These are phyloP conservation scores for Brenthis daphne DNA, from an alignment of 2,888 invertebrate species.

Conservation along the genomic window DNA sequence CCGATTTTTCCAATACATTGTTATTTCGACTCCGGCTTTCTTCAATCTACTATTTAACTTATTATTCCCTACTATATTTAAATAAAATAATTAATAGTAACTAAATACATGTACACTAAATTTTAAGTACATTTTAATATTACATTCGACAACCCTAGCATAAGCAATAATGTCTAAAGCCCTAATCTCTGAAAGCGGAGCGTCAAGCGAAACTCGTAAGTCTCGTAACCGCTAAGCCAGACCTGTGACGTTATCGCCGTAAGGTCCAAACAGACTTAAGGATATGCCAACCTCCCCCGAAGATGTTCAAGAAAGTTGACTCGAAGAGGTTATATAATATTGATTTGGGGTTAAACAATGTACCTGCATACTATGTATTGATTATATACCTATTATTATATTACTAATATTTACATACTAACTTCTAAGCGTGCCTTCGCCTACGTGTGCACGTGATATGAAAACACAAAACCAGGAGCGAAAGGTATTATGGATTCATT, in stretches of 20 bases:
- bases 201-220: constrained; percentile 66
- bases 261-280: constrained; percentile 41
- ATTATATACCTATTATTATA: not conserved
- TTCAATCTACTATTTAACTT: too few relatives aligned
- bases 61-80: too few relatives aligned
- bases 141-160: constrained; percentile 56
- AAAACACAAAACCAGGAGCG: too few relatives aligned
- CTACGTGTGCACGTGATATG: too few relatives aligned
- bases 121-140: not conserved
- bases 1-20: too few relatives aligned
- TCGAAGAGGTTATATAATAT: not conserved
- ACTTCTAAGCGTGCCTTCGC: too few relatives aligned
- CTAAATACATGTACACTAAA: too few relatives aligned
- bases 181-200: constrained; percentile 69
- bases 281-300: constrained; percentile 14
- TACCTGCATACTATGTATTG: not conserved
- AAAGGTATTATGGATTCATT: too few relatives aligned
- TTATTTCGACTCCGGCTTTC: too few relatives aligned
- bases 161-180: constrained; percentile 67
- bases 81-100: too few relatives aligned
- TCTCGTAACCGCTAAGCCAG: constrained; percentile 71
- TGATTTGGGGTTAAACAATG: not conserved
- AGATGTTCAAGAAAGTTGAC: not conserved
- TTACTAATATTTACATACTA: too few relatives aligned
- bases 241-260: constrained; percentile 74